phyloP scores from a whole-genome alignment of 2,113 vertebrate species.

The Oreochromis aureus region DNA sequence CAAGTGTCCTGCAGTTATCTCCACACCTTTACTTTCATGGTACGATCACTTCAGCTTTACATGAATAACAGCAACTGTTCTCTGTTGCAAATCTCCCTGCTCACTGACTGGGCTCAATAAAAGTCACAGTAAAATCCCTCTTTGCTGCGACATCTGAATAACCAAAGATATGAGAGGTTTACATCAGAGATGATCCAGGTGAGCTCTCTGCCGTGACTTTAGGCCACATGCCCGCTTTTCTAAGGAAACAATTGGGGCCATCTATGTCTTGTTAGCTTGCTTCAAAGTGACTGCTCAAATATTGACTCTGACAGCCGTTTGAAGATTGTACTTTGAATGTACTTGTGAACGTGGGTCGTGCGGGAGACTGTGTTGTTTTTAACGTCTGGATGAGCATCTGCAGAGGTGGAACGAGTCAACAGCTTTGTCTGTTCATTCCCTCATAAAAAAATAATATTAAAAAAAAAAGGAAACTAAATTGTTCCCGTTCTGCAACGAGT shows the following conservation, averaged over 20 bases:
- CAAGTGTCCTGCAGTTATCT: neutral
- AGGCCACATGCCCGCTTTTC: neutral
- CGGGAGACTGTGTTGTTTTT: neutral
- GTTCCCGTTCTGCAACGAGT: slow-evolving; percentile 25
- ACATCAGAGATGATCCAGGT: neutral
- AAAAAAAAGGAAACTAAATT: slow-evolving; percentile 38
- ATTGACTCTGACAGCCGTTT: slow-evolving; percentile 18
- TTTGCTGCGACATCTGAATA: neutral
- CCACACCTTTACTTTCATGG: neutral
- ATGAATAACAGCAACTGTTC: neutral
- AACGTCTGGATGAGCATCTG: neutral
- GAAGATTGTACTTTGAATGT: neutral
- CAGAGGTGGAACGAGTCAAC: neutral
- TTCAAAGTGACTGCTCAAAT: slow-evolving; percentile 42
- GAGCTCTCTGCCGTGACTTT: neutral
- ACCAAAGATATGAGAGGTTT: neutral
- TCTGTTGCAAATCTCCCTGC: neutral
- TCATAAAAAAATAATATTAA: neutral
- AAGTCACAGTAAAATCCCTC: neutral
- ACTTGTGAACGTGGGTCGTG: neutral
- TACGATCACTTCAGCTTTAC: neutral
- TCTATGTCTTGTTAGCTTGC: slow-evolving; percentile 9
- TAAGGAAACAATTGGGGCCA: neutral
- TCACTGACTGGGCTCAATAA: neutral
- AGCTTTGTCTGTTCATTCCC: neutral